Base-by-base conservation (phyloP, 2,797 vertebrate genomes). In the Cottoperca gobio region DNA sequence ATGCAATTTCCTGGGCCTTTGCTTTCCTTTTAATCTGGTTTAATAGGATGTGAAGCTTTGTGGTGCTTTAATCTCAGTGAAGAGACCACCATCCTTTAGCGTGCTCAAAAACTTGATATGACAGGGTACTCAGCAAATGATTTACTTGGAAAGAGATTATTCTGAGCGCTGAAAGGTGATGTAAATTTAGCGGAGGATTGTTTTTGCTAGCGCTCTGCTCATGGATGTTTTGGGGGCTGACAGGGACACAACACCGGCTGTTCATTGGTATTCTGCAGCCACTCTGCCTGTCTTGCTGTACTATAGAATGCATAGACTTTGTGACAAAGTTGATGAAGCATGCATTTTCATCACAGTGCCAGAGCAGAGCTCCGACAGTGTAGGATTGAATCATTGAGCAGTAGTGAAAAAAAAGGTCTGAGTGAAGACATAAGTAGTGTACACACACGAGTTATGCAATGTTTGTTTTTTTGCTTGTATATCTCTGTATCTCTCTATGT, bases 271-370 rank as follows among this genome's bases (percentile, higher is more conserved):
- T 91, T 88, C 90, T 19, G 66, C 1, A 23, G 46, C 52, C 0
- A 46, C 73, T 26, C 45, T 0, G 49, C 73, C 72, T 76, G 86
- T 84, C 89, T 62, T 76, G 81, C 81, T 87, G 24, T 70, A 81
- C 84, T 79, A 84, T 69, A 76, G 83, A 84, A 91, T 81, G 86
- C 88, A 88, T 88, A 82, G 89, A 90, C 86, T 90, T 86, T 86
- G 86, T 91, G 90, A 88, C 90, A 91, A 88, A 87, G 81, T 86
- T 91, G 90, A 89, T 92, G 86, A 92, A 90, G 85, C 86, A 61
- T 90, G 86, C 70, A 61, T 91, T 91, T 89, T 86, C 76, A 82
- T 90, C 83, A 70, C 70, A 31, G 72, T 21, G 71, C 69, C 35
- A 19, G 74, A 65, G 73, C 79, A 69, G 55, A 55, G 60, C 73